A percentile compares a stretch with the other conserved stretches of the same genome.
These are phyloP conservation scores for Tachycineta bicolor DNA, from an alignment of 2,113 vertebrate species.

Conservation along the genomic window DNA sequence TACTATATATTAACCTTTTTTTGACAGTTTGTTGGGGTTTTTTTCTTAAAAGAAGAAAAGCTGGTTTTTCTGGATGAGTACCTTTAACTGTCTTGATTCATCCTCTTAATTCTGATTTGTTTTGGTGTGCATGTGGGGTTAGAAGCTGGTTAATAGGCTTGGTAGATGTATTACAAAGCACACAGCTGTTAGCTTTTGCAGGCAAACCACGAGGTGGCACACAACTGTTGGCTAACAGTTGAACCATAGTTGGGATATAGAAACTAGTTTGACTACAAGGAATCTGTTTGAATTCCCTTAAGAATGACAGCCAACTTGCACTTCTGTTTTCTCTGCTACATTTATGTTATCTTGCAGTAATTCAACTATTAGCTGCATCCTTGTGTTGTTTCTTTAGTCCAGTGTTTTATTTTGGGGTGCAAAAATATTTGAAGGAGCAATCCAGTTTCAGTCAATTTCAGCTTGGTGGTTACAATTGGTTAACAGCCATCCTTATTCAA, in stretches of 20 bases:
- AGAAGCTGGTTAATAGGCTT: background rate
- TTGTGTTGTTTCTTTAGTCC: background rate
- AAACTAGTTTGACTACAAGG: background rate
- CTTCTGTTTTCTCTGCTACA: conserved; percentile 10
- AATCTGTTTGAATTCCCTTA: background rate
- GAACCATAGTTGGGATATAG: background rate
- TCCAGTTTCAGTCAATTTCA: background rate
- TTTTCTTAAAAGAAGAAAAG: background rate
- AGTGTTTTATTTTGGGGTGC: conserved; percentile 55
- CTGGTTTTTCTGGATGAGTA: background rate
- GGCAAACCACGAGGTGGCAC: conserved; percentile 21
- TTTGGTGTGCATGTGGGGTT: background rate
- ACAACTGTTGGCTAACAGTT: background rate
- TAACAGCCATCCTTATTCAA: background rate
- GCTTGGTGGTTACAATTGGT: background rate
- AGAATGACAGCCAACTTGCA: conserved; percentile 41
- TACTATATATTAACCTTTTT: background rate
- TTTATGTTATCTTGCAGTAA: background rate
- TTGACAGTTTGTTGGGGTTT: background rate
- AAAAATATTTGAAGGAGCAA: background rate
- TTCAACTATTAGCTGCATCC: background rate
- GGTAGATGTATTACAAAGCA: background rate
- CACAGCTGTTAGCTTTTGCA: background rate
- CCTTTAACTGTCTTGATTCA: background rate
- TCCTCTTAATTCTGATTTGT: background rate